Evolutionary conservation across 2,113 vertebrate genomes (phyloP), one percentile per base, ranked within the genome.

Genomic region (Chrysochloris asiatica): DNA sequence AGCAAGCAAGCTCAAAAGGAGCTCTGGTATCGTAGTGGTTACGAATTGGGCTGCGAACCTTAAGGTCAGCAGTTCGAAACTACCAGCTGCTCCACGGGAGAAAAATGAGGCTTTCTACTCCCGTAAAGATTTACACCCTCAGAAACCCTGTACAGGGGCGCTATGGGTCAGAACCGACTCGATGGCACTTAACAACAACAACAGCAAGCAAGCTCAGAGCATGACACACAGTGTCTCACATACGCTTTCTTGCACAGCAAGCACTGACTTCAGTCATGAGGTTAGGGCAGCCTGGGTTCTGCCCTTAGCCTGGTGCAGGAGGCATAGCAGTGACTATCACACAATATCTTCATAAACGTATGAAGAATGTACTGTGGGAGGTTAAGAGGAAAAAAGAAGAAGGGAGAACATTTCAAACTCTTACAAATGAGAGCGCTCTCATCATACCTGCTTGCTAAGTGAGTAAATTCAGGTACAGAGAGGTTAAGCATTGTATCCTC

Each of bases 381-480:
- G 54, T 11, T 14, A 36, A 8, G 10, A 0, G 1, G 2, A 0
- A 8, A 48, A 61, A 30, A 11, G 54, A 19, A 41, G 19, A 5
- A 22, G 9, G 6, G 2, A 77, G 8, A 26, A 33, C 54, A 67
- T 84, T 43, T 73, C 10, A 76, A 45, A 38, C 24, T 75, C 10
- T 67, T 50, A 80, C 4, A 85, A 69, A 48, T 4, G 36, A 88
- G 21, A 63, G 12, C 56, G 52, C 65, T 41, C 8, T 24, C 30
- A 80, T 71, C 52, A 86, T 26, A 14, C 13, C 11, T 80, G 30
- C 63, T 77, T 92, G 81, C 77, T 0, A 81, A 11, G 69, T 47
- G 43, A 16, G 26, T 8, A 91, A 65, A 33, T 22, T 17, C 19
- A 88, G 6, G 54, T 5, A 86, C 2, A 67, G 33, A 87, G 22